These are phyloP conservation scores for Etheostoma cragini DNA, from an alignment of 2,113 vertebrate genomes.

Conservation along the genomic window DNA sequence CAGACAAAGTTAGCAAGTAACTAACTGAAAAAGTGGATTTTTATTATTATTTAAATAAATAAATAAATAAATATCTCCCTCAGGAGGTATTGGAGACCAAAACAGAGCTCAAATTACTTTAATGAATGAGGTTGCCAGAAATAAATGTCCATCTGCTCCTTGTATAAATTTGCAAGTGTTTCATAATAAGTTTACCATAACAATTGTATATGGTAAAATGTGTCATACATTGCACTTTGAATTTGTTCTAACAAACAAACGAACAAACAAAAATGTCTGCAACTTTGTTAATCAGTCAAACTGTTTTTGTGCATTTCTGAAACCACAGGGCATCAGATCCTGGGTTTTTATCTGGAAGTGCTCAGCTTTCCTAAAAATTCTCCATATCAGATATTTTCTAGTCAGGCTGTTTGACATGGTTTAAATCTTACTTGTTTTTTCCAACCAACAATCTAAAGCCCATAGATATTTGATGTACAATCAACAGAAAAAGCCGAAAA, in stretches of 20 bases:
- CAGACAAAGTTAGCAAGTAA: not conserved
- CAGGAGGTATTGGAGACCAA: not conserved
- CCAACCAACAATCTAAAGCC: not conserved
- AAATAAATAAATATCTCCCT: not conserved
- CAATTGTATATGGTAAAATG: not conserved
- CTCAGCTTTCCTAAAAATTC: too few species aligned
- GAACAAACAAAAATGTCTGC: not conserved
- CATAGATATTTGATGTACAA: not conserved
- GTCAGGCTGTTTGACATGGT: not conserved
- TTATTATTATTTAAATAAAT: not conserved
- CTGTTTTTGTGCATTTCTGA: not conserved
- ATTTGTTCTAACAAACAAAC: not conserved
- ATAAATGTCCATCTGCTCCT: not conserved
- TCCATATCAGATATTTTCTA: too few species aligned
- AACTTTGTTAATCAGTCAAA: not conserved
- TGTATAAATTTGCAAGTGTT: too few species aligned
- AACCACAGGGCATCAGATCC: not conserved
- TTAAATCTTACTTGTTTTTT: not conserved
- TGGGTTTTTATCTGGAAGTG: too few species aligned
- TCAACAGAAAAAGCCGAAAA: not conserved
- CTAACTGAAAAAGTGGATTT: not conserved
- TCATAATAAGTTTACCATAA: not conserved
- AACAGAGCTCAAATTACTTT: not conserved
- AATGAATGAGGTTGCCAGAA: not conserved
- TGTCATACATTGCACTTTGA: not conserved